A percentile compares a stretch with the other conserved stretches of the same genome.
Conservation (phyloP, 2,888 invertebrate genomes). For the Trilocha varians region DNA sequence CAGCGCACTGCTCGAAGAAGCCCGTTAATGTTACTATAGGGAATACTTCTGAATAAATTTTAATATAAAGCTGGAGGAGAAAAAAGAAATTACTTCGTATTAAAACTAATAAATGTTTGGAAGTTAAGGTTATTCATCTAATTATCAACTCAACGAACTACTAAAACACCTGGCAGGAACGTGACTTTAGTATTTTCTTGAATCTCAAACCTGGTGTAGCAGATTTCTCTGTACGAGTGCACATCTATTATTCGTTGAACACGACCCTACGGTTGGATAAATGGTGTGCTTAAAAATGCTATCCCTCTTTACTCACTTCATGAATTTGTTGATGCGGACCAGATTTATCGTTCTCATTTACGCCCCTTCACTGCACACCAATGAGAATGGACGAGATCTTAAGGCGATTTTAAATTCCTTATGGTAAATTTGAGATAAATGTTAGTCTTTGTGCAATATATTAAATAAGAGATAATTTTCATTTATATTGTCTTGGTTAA, state of each 20-base stretch:
- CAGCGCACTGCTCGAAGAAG: neutral
- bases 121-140: neutral
- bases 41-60: neutral
- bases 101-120: neutral
- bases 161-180: neutral
- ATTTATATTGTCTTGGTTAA: too few relatives aligned
- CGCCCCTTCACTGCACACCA: neutral
- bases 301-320: constrained; percentile 46
- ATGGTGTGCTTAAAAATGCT: constrained; percentile 44
- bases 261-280: constrained; percentile 31
- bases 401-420: too few relatives aligned
- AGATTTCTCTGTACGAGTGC: constrained; percentile 33
- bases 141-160: neutral
- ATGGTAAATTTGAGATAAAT: too few relatives aligned
- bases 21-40: neutral
- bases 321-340: constrained; percentile 36
- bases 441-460: too few relatives aligned
- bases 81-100: neutral
- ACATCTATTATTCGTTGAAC: constrained; percentile 38
- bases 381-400: neutral
- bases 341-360: constrained; percentile 19
- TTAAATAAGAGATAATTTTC: too few relatives aligned
- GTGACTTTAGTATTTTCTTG: constrained; percentile 1
- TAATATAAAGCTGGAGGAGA: neutral
- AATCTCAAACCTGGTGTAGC: constrained; percentile 7